Evolutionary conservation across 2,797 vertebrate species (phyloP).

Genomic region (Vultur gryphus): DNA sequence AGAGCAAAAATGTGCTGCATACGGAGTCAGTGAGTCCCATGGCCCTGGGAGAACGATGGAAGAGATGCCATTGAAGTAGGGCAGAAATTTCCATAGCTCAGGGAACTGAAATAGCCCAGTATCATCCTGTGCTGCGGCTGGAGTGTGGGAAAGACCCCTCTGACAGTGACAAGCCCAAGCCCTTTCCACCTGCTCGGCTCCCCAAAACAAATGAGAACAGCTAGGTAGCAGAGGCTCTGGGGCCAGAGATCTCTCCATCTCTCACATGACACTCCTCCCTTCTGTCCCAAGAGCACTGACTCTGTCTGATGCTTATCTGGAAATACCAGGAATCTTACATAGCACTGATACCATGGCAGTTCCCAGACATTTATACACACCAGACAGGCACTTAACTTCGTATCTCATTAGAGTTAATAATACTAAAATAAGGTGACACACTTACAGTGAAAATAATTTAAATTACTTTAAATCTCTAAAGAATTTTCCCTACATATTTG

Average conservation of each 20-base stretch:
- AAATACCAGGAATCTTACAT: background rate
- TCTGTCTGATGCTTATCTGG: slow-evolving; percentile 7
- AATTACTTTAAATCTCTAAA: background rate
- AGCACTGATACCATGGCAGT: background rate
- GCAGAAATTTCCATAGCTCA: background rate
- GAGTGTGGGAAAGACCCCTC: background rate
- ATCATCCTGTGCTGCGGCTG: background rate
- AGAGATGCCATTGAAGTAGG: background rate
- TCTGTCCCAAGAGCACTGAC: background rate
- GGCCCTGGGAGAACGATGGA: background rate
- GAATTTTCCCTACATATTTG: background rate
- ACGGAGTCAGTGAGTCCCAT: fast-evolving
- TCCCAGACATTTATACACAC: background rate
- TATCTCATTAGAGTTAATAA: background rate
- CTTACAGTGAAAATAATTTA: background rate
- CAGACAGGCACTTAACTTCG: background rate
- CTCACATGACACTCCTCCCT: background rate
- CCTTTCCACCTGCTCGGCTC: background rate
- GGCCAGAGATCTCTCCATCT: background rate
- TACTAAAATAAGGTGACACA: background rate
- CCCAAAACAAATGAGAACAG: background rate
- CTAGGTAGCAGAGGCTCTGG: background rate
- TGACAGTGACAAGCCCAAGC: background rate
- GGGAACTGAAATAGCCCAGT: background rate
- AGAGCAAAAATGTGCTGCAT: background rate